Evolutionary conservation across 2,797 vertebrate genomes (phyloP).

Genomic region (Helicolenus hilgendorfi): DNA sequence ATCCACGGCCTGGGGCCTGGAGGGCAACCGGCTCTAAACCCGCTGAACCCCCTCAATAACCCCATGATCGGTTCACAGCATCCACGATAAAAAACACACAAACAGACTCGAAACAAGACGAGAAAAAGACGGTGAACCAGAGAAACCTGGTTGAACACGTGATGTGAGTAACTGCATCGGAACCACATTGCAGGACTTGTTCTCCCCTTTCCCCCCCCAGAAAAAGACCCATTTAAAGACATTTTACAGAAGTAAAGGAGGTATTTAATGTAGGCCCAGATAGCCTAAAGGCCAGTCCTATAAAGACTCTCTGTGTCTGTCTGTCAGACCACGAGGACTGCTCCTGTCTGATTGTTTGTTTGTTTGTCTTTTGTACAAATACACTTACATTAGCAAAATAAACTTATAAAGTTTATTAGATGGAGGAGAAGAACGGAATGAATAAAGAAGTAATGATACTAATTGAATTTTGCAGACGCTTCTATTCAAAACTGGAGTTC

Average conservation of each 20-base stretch:
- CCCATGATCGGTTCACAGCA: conserved; percentile 94
- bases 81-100: conserved; percentile 90
- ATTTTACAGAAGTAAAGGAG: conserved; percentile 86
- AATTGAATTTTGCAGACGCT: conserved; percentile 70
- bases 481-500: conserved; percentile 63
- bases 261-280: conserved; percentile 89
- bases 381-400: conserved; percentile 92
- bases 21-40: conserved; percentile 96
- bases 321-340: conserved; percentile 78
- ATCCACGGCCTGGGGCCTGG: conserved; percentile 98
- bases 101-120: conserved; percentile 23
- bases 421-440: conserved; percentile 88
- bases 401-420: conserved; percentile 93
- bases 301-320: conserved; percentile 60
- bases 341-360: conserved; percentile 89
- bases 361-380: conserved; percentile 93
- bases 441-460: conserved; percentile 90
- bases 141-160: conserved; percentile 70
- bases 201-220: not conserved
- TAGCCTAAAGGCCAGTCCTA: conserved; percentile 59
- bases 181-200: conserved; percentile 85
- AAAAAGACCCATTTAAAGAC: conserved; percentile 88
- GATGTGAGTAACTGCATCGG: conserved; percentile 88
- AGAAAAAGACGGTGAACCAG: conserved; percentile 54
- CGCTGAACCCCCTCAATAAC: conserved; percentile 88